A percentile compares a stretch with the other conserved stretches of the same genome.
Evolutionary conservation across 1,140 invertebrate species (phyloP).

Genomic region (Hesperophylax magnus): DNA sequence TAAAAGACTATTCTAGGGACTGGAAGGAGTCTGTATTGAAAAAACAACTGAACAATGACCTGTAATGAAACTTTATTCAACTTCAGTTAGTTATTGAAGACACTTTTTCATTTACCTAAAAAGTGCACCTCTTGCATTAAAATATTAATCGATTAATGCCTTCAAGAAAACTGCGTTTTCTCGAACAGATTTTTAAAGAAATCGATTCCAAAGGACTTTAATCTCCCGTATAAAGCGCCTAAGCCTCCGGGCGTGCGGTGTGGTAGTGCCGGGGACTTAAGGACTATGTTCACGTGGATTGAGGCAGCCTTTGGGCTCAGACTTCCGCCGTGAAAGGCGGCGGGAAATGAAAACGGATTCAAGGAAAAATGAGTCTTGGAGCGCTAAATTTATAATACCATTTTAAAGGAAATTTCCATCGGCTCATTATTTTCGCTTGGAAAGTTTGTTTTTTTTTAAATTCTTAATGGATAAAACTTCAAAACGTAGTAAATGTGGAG

Average conservation of each 20-base stretch:
- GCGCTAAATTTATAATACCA: neutral
- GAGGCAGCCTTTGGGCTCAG: slow-evolving; percentile 19
- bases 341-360: slow-evolving; percentile 30
- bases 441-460: no score
- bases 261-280: neutral
- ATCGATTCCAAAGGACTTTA: slow-evolving; percentile 4
- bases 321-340: slow-evolving; percentile 17
- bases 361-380: slow-evolving; percentile 28
- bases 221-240: neutral
- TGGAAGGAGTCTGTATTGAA: no score
- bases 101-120: no score
- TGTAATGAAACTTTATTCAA: no score
- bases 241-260: slow-evolving; percentile 1
- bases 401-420: neutral
- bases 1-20: no score
- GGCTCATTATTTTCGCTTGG: neutral
- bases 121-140: no score
- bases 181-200: neutral
- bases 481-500: no score
- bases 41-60: no score
- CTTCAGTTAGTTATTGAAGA: no score
- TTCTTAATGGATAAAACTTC: no score
- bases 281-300: slow-evolving; percentile 1
- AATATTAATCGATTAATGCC: no score
- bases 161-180: neutral